Percentiles rank a stretch among this genome's conserved stretches.
phyloP scores from a whole-genome alignment of 2,797 vertebrate genomes.

The Anableps anableps region DNA sequence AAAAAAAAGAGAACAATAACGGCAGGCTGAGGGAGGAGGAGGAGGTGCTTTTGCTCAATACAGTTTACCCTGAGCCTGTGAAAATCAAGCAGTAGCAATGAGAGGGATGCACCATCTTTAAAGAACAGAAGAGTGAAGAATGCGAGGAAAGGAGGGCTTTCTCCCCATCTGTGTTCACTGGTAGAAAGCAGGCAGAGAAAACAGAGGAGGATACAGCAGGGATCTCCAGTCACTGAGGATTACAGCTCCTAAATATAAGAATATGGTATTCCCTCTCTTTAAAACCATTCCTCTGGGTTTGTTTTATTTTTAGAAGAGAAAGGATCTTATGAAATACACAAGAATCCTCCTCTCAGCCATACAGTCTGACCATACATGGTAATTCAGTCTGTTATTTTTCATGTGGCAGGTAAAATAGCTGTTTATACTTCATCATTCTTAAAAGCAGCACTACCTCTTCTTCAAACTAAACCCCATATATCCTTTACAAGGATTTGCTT shows the following conservation, averaged over 20 bases:
- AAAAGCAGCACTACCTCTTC: constrained; percentile 28
- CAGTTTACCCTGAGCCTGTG: constrained; percentile 42
- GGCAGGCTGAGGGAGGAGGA: constrained; percentile 30
- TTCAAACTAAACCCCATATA: constrained; percentile 48
- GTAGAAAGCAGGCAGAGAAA: constrained; percentile 24
- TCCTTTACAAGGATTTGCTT: constrained; percentile 32
- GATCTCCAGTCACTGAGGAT: constrained; percentile 66
- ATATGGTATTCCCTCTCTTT: constrained; percentile 62
- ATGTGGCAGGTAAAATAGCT: constrained; percentile 16
- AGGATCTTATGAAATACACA: constrained; percentile 49
- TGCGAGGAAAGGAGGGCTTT: constrained; percentile 38
- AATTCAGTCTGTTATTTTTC: constrained; percentile 46
- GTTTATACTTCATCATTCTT: constrained; percentile 34
- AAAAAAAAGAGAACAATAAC: constrained; percentile 63
- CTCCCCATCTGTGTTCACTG: constrained; percentile 30
- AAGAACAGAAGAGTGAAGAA: constrained; percentile 16
- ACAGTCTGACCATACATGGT: constrained; percentile 40
- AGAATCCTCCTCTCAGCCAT: constrained; percentile 30
- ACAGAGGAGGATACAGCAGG: constrained; percentile 40
- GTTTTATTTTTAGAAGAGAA: constrained; percentile 45
- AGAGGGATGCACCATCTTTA: constrained; percentile 22
- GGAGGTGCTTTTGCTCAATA: constrained; percentile 30
- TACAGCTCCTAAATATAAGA: constrained; percentile 65
- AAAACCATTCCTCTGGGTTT: constrained; percentile 63
- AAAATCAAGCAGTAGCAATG: constrained; percentile 19